Evolutionary conservation across 2,113 vertebrate genomes (phyloP).

Genomic region (Cynocephalus volans): DNA sequence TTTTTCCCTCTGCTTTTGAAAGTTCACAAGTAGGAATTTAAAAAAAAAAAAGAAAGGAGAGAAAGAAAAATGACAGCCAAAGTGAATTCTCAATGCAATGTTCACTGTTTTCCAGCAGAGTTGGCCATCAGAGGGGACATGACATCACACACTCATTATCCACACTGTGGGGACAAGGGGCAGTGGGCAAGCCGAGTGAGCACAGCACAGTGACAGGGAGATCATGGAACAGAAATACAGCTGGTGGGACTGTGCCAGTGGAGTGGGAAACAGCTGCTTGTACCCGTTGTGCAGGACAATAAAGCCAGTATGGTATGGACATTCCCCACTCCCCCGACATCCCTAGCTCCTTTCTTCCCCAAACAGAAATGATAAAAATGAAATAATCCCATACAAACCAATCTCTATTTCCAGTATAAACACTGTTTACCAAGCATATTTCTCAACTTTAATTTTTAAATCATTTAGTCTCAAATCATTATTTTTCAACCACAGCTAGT

Average conservation of each 20-base stretch:
- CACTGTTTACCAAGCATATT: not conserved
- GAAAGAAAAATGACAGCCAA: conserved; percentile 35
- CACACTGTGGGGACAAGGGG: not conserved
- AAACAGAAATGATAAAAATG: not conserved
- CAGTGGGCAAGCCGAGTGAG: rapidly evolving
- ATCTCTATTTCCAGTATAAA: not conserved
- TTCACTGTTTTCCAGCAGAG: not conserved
- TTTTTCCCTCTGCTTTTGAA: conserved; percentile 83
- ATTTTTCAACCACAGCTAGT: not conserved
- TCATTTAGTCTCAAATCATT: not conserved
- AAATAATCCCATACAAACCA: not conserved
- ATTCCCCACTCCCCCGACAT: rapidly evolving
- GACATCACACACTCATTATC: no score
- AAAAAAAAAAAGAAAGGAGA: not conserved
- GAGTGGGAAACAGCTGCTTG: rapidly evolving
- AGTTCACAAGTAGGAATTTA: conserved; percentile 76
- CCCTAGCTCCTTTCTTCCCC: not conserved
- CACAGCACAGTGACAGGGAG: not conserved
- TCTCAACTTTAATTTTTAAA: not conserved
- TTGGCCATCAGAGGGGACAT: not conserved
- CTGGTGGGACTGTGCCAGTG: rapidly evolving
- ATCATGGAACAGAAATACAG: rapidly evolving
- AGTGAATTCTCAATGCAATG: conserved; percentile 16
- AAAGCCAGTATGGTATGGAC: not conserved
- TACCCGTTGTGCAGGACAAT: not conserved